A percentile compares a stretch with the other conserved stretches of the same genome.
Conservation (phyloP, 2,888 invertebrate species). For the Brassicogethes aeneus region DNA sequence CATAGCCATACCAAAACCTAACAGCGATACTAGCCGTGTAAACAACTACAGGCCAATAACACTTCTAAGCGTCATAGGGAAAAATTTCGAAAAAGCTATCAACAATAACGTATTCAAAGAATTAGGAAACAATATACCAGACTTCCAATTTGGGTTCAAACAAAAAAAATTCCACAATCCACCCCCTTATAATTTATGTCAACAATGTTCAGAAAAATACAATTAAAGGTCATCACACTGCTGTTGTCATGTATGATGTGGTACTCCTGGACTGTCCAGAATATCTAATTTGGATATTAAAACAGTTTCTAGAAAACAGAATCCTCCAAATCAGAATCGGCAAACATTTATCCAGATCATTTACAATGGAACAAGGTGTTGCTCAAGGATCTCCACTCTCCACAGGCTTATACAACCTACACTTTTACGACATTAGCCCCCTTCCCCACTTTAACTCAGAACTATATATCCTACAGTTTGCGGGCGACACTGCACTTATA, state of each 20-base stretch:
- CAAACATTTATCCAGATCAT: neutral
- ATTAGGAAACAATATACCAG: neutral
- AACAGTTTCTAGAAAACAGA: neutral
- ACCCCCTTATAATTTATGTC: neutral
- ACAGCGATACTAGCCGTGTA: neutral
- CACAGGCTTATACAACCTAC: neutral
- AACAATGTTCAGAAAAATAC: neutral
- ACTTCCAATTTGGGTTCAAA: neutral
- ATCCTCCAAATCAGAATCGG: neutral
- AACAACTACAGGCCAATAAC: neutral
- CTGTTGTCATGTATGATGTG: neutral
- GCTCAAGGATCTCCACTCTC: neutral
- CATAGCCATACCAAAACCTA: neutral
- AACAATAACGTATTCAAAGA: neutral
- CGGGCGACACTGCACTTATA: neutral
- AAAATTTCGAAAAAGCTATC: neutral
- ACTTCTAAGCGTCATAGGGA: neutral
- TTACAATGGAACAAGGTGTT: neutral
- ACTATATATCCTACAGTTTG: neutral
- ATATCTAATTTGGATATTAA: neutral
- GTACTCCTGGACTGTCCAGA: neutral
- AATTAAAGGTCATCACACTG: neutral
- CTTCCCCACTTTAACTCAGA: neutral
- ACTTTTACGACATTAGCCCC: neutral
- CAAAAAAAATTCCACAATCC: neutral